These are phyloP conservation scores for Ptyas mucosa DNA, from an alignment of 2,113 vertebrate species.

Conservation along the genomic window DNA sequence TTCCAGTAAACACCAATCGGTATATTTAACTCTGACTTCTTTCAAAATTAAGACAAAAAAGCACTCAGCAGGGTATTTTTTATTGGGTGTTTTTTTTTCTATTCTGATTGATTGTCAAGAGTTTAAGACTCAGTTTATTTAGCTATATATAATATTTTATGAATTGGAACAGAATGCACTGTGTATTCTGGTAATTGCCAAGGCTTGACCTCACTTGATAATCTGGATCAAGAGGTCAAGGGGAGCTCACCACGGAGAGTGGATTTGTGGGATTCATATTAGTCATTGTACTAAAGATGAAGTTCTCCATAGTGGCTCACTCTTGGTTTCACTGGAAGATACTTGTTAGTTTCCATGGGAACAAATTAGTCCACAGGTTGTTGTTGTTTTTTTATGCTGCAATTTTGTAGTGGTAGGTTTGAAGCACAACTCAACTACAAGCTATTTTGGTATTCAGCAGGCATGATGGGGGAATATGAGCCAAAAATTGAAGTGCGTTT, in stretches of 20 bases:
- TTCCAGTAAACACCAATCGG: not conserved
- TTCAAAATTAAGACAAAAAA: not conserved
- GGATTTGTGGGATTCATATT: not conserved
- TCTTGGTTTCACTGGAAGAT: not conserved
- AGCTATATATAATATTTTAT: not conserved
- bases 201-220: not conserved
- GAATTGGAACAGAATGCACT: not conserved
- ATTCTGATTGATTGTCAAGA: not conserved
- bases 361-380: not conserved
- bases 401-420: slow-evolving; percentile 3
- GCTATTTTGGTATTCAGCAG: slow-evolving; percentile 74
- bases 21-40: not conserved
- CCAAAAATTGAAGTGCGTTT: slow-evolving; percentile 90
- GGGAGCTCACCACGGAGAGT: not conserved
- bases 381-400: not conserved
- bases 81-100: not conserved
- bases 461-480: slow-evolving; percentile 89
- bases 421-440: slow-evolving; percentile 57
- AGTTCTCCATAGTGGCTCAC: not conserved
- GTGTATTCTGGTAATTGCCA: not conserved
- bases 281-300: not conserved
- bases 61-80: not conserved
- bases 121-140: not conserved
- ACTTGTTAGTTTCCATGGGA: rapidly evolving
- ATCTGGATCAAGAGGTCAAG: slow-evolving; percentile 3